Evolutionary conservation across 2,888 invertebrate species (phyloP), one percentile per base, ranked within the genome.

Genomic region (Ceratothoa steindachneri): DNA sequence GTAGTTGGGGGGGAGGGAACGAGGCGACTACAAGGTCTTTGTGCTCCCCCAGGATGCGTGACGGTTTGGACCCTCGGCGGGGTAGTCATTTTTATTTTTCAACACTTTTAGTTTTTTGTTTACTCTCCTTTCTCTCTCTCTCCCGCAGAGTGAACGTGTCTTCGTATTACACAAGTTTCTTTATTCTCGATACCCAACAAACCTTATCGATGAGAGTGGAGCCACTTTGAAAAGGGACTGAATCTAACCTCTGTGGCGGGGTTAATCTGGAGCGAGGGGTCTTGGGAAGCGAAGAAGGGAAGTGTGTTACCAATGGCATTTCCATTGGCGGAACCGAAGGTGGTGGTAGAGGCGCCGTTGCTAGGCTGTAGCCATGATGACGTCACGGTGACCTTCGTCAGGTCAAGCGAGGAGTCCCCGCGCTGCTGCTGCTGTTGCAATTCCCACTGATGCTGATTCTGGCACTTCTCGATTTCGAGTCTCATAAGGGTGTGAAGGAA

Each of bases 401-500:
- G 60, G 24, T 60, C 60, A 12, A 60, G 12, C n/a, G 27, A 22
- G 24, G 12, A 12, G 12, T 24, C 24, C 22, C 19, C 22, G 19
- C 24, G 41, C 41, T 41, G 22, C 60, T 60, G 60, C 64, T 71
- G 73, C 66, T 71, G 67, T 30, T 68, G 30, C 51, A 53, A 55
- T 69, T 52, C 29, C 30, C 69, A 64, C 27, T 74, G 71, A 30
- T 79, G 77, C 22, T 77, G 75, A 19, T 69, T 69, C 81, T 91
- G 90, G 84, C 93, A 92, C 86, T 91, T 93, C 85, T 95, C 95
- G 82, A 95, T 85, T 80, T 94, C 92, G 80, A 96, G 84, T 78
- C 96, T 89, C 96, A 97, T 96, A 70, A 97, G 87, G 0, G 97
- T 98, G 83, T 97, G 96, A 82, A 97, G 95, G 83, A 96, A 97